Percentiles rank a stretch among this genome's conserved stretches.
Evolutionary conservation across 2,888 invertebrate species (phyloP).

Genomic region (Cephus sareptanus): DNA sequence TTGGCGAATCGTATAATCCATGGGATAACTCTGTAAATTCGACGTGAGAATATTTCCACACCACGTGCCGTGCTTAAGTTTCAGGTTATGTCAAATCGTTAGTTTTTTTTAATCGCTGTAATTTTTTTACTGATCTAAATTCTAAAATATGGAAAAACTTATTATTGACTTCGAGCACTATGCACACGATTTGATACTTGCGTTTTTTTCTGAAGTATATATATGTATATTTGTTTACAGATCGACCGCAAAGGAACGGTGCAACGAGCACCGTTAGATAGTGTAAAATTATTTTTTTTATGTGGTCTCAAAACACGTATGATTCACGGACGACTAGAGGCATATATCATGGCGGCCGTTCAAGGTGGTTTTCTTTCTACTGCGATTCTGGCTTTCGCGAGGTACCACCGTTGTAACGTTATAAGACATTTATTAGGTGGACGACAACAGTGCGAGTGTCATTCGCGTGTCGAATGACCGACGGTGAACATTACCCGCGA

Average conservation of each 20-base stretch:
- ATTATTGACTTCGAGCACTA: neutral
- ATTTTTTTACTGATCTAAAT: neutral
- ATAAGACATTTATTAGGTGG: neutral
- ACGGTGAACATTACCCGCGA: neutral
- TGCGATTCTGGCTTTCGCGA: conserved; percentile 8
- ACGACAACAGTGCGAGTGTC: neutral
- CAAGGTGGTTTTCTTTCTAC: conserved; percentile 44
- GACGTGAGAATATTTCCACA: neutral
- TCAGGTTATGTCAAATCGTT: neutral
- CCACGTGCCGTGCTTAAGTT: neutral
- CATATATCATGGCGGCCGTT: conserved; percentile 15
- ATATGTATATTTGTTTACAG: neutral
- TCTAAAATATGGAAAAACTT: neutral
- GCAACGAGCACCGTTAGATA: conserved; percentile 29
- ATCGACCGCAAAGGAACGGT: conserved; percentile 23
- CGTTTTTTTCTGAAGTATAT: neutral
- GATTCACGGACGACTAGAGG: conserved; percentile 45
- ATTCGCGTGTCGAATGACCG: neutral
- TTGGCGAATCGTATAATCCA: neutral
- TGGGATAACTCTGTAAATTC: neutral
- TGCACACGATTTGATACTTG: neutral
- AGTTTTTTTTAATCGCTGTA: neutral
- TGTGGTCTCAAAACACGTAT: conserved; percentile 39
- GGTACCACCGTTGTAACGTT: neutral
- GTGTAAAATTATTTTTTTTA: conserved; percentile 21